Evolutionary conservation across 2,888 invertebrate species (phyloP), one percentile per base, ranked within the genome.

Genomic region (Griposia aprilina): DNA sequence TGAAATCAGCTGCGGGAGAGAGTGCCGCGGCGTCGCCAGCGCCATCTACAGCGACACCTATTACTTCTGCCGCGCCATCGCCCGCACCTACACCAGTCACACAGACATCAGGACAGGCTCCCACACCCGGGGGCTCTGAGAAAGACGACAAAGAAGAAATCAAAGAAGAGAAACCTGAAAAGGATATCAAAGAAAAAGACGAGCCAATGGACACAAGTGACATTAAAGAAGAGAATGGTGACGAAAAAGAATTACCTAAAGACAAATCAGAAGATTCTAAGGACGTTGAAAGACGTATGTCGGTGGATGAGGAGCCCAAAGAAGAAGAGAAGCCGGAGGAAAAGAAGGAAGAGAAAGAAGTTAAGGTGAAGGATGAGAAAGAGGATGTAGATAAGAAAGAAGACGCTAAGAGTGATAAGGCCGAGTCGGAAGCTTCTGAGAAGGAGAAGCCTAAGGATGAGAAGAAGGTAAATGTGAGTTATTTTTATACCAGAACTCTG

Each of bases 11-110:
- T 20, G 90, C 94, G 0, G 92, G 95, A 87, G 95, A 96, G 30
- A 98, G 98, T 91, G 98, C 98, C 0, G 98, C 98, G 0, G 97
- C 98, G 0, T 98, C 98, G 91, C 98, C 98, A 0, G 98, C 98
- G 1, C 98, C 98, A 0, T 97, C 97, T 0, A 95, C 97, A 1
- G 97, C 97, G 3, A 96, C 97, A 0, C 97, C 97, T 0, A 94
- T 96, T 23, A 95, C 96, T 0, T 95, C 96, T 2, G 96, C 95
- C 23, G 96, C 96, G 0, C 94, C 96, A 0, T 93, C 95, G 0
- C 95, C 96, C 1, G 95, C 96, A 0, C 96, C 96, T 13, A 92
- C 95, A 7, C 94, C 89, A 57, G 84, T 90, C 23, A 86, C 94
- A 0, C 93, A 90, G 50, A 81, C 92, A 0, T 84, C 91, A 20